These are phyloP conservation scores for Andrena chrysosceles DNA, from an alignment of 2,888 invertebrate species.

Conservation along the genomic window DNA sequence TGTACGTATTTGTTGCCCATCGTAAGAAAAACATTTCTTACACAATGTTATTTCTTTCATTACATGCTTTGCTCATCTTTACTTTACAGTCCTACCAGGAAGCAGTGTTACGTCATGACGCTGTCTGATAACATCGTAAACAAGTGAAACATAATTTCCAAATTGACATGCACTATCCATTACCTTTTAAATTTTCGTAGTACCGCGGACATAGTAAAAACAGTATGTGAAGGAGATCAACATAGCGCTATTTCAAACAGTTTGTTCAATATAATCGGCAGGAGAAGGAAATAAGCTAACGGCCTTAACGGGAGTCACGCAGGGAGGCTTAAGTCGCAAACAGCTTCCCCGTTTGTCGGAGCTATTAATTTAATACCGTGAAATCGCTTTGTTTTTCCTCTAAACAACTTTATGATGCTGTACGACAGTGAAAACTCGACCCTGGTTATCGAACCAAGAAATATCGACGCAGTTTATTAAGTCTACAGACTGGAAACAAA, in stretches of 20 bases:
- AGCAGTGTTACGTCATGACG: no score
- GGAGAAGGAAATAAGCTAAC: constrained; percentile 79
- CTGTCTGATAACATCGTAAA: neutral
- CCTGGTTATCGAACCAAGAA: constrained; percentile 21
- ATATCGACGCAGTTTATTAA: constrained; percentile 14
- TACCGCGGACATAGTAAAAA: neutral
- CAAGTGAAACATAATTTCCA: neutral
- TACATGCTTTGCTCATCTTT: no score
- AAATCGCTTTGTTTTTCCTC: constrained; percentile 71
- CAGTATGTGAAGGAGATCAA: neutral
- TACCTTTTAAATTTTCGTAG: neutral
- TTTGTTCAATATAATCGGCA: constrained; percentile 78
- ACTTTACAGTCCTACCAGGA: no score
- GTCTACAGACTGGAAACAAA: neutral
- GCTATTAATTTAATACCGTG: constrained; percentile 77
- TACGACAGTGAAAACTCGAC: neutral
- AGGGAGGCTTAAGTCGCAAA: constrained; percentile 78
- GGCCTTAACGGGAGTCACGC: constrained; percentile 80
- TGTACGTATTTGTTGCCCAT: no score
- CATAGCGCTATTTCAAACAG: constrained; percentile 72
- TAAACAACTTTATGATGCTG: constrained; percentile 57
- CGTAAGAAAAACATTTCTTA: no score
- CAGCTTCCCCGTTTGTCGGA: constrained; percentile 67
- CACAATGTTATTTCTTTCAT: no score
- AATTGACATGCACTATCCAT: neutral